Conservation (phyloP, 2,113 vertebrate genomes). For the Carlito syrichta region DNA sequence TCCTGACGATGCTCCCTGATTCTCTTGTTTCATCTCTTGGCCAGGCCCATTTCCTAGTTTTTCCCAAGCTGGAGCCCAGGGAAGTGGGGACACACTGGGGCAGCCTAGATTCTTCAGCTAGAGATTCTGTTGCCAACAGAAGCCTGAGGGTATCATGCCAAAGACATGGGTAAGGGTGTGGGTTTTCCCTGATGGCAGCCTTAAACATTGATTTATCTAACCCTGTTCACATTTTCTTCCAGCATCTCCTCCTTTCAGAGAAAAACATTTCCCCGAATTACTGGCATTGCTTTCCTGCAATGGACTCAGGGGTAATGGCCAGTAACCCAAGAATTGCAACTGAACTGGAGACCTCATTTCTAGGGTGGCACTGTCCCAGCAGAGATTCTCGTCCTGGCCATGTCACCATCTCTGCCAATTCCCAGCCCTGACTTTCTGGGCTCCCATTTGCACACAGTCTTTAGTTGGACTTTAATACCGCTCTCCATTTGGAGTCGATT, state of each 20-base stretch:
- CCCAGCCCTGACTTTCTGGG: background rate
- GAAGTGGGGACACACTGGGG: background rate
- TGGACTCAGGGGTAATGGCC: too few species aligned
- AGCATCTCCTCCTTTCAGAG: background rate
- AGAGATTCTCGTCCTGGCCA: background rate
- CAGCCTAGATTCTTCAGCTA: too few species aligned
- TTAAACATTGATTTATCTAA: background rate
- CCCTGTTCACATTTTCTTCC: background rate
- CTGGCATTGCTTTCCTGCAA: background rate
- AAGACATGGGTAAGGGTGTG: background rate
- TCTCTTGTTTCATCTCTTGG: background rate
- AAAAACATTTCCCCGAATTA: background rate
- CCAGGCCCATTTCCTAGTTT: background rate
- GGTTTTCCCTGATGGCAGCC: background rate
- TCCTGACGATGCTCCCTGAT: background rate
- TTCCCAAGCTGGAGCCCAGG: background rate
- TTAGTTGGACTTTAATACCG: background rate
- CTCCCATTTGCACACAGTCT: background rate
- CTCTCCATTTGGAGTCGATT: background rate
- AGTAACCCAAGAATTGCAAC: background rate
- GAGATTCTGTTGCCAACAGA: background rate
- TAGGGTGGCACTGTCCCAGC: background rate
- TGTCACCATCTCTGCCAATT: background rate
- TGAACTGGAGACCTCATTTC: background rate
- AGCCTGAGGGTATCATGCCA: background rate